Evolutionary conservation across 2,888 invertebrate species (phyloP), one percentile per base, ranked within the genome.

Genomic region (Aphodius sticticus): DNA sequence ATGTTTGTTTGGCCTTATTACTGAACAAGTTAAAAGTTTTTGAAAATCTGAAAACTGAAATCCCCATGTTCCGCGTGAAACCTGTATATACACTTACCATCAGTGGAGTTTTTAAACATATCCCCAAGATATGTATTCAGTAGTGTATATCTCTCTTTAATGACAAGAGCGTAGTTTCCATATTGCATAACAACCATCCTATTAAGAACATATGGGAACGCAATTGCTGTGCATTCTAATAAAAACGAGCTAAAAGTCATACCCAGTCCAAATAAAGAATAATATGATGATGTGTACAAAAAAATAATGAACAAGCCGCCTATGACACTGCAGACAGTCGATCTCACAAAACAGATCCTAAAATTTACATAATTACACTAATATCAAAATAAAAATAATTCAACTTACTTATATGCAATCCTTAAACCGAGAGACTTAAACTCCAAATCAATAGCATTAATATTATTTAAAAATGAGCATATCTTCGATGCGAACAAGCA

Each of bases 171-270:
- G 77, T 83, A 85, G 69, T 83, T 82, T 76, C 78, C 79, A 71
- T 85, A 85, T 69, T 84, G 84, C 16, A 84, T 69, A 79, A 84
- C 84, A 81, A 84, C 84, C 6, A 84, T 35, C 16, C 84, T 71
- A 77, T 84, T 85, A 2, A 81, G 82, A 37, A 81, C 70, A 71
- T 76, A 69, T 12, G 79, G 79, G 6, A 38, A 36, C 9, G 16
- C 1, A 7, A 0, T 16, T 14, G 16, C 15, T 70, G 26, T 26
- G 26, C 26, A 26, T 26, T 26, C 26, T 70, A 16, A 16, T 7
- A 16, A 12, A 14, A 26, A 26, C 26, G 26, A 26, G 26, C 70
- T 6, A 16, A 16, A 70, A 6, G 3, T 14, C 16, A 12, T 6
- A 70, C 6, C 70, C 15, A 2, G 15, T 12, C n/a, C 9, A 14